Base-by-base conservation (phyloP, 2,113 vertebrate species). In the Epinephelus cyanopodus region DNA sequence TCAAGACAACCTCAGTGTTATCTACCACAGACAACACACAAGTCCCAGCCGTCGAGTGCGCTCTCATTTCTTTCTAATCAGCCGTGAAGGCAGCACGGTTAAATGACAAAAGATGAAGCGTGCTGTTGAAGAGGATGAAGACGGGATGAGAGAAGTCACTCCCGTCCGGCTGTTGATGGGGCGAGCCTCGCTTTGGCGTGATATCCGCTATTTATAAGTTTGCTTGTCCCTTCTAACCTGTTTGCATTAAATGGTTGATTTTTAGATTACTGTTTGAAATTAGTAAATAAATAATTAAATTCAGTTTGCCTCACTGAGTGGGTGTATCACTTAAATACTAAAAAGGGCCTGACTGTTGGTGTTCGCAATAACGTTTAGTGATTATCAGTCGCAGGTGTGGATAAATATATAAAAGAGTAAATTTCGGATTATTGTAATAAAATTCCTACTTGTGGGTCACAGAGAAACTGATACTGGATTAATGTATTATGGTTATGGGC, bases 31-130 rank as follows among this genome's bases (percentile, higher is more conserved):
- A 60, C 25, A 60, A 23, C 37, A 42, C 58, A 9, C 10, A 1
- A 33, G 33, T 63, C 10, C 4, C 19, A 11, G 29, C 11, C 0
- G 33, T 14, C 42, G 9, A 45, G 42, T 3, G 18, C 18, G 64
- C 45, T 29, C 33, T 7, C 54, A 11, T 3, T 29, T 69, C 3
- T 56, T 23, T 81, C 70, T n/a, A 18, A 69, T 15, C 1, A 25
- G 10, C 50, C 12, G 2, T 45, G 68, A 87, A 80, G 29, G 67
- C 81, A 77, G 48, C 69, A 61, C 56, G 11, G 18, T 33, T 58
- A 63, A 71, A 25, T 5, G 23, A 48, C 21, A 52, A 18, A 75
- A 50, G 62, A 74, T 21, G 54, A 78, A 23, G 21, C 42, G 3
- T 9, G 14, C n/a, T 4, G 17, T 39, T 60, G 23, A 71, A 85